Conservation (phyloP, 2,888 invertebrate species). For the Hypomecis atomaria region DNA sequence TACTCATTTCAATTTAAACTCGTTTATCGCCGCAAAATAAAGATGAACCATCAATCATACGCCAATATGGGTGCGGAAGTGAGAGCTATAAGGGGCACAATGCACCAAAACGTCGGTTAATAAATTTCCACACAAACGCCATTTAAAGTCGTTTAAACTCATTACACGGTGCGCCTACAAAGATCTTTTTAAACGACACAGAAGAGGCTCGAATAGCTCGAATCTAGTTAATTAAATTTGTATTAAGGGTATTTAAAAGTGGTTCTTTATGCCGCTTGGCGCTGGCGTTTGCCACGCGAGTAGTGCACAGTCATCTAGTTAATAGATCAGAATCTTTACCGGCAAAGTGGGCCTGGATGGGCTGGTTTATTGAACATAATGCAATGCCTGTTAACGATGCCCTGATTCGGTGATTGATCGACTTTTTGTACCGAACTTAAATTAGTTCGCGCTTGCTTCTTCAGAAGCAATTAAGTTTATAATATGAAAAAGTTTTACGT, state of each 20-base stretch:
- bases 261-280: conserved; percentile 74
- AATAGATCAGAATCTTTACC: conserved; percentile 81
- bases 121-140: conserved; percentile 72
- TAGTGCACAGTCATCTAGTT: conserved; percentile 73
- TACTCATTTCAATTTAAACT: conserved; percentile 17
- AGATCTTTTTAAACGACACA: conserved; percentile 74
- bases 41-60: conserved; percentile 69
- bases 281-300: conserved; percentile 72
- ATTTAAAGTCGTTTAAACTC: conserved; percentile 78
- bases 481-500: conserved; percentile 19
- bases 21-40: conserved; percentile 45
- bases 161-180: conserved; percentile 78
- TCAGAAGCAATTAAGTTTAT: conserved; percentile 62
- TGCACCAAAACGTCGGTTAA: conserved; percentile 69
- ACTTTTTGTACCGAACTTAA: conserved; percentile 66
- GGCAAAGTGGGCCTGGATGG: conserved; percentile 70
- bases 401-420: conserved; percentile 80
- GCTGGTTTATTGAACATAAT: conserved; percentile 76
- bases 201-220: conserved; percentile 69
- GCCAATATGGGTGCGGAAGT: conserved; percentile 58
- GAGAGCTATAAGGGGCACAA: conserved; percentile 66
- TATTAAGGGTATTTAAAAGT: conserved; percentile 74
- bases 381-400: conserved; percentile 77
- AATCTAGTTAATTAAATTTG: conserved; percentile 82
- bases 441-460: conserved; percentile 68